phyloP scores from a whole-genome alignment of 1,140 invertebrate genomes.

The Mamestra configurata region DNA sequence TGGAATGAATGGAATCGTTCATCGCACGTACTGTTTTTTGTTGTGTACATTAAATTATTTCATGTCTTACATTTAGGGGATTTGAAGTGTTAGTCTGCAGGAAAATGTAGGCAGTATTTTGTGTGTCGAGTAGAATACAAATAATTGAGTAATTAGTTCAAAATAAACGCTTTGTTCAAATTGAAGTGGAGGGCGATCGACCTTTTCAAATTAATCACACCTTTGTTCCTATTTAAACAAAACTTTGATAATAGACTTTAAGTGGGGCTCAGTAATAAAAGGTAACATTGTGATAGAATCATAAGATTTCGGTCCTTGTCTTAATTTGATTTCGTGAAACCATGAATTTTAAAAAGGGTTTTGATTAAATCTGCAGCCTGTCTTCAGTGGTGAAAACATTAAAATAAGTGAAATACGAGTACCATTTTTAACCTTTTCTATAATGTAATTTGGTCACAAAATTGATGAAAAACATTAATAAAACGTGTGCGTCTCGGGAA shows the following conservation, averaged over 20 bases:
- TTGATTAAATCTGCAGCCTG: background rate
- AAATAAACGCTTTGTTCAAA: background rate
- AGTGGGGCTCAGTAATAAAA: background rate
- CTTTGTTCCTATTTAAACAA: constrained; percentile 10
- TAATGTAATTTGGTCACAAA: too few relatives aligned
- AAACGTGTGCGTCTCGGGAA: too few relatives aligned
- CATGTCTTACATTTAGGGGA: background rate
- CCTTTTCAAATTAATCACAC: constrained; percentile 5
- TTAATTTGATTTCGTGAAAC: constrained; percentile 14
- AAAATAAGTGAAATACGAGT: too few relatives aligned
- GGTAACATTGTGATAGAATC: background rate
- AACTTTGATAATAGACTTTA: constrained; percentile 1
- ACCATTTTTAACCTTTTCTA: too few relatives aligned
- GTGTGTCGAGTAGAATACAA: background rate
- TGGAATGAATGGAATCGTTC: background rate
- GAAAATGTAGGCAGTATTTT: constrained; percentile 9
- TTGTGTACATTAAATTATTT: constrained; percentile 1
- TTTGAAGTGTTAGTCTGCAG: background rate
- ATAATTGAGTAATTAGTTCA: background rate
- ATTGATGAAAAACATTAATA: too few relatives aligned
- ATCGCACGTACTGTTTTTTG: constrained; percentile 21
- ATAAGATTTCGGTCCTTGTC: constrained; percentile 3
- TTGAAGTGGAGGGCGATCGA: background rate
- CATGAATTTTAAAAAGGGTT: constrained; percentile 17
- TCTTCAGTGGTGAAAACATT: too few relatives aligned